Conservation (phyloP, 2,113 vertebrate species). For the Cebus imitator region DNA sequence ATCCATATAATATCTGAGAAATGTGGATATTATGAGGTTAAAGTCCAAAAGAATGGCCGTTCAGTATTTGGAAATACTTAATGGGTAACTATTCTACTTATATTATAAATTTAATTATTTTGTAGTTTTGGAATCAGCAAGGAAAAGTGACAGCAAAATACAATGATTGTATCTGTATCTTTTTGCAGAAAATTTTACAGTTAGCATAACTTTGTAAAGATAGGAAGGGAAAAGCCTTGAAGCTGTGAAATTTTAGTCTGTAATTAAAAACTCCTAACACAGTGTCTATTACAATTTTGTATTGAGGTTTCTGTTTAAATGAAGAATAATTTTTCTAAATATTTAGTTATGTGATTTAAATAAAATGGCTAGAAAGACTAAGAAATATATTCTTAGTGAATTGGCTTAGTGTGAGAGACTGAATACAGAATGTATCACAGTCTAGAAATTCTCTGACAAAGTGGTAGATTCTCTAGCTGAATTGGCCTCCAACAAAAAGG, state of each 20-base stretch:
- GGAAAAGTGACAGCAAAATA: not conserved
- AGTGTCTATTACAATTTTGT: slow-evolving; percentile 9
- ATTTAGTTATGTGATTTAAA: not conserved
- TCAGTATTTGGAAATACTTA: slow-evolving; percentile 45
- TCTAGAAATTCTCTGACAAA: not conserved
- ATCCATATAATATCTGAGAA: not conserved
- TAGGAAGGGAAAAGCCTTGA: not conserved
- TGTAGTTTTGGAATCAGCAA: slow-evolving; percentile 31
- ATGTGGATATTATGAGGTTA: slow-evolving; percentile 13
- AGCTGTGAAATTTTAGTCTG: not conserved
- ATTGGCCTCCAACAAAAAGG: not conserved
- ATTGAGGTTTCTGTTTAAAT: slow-evolving; percentile 18
- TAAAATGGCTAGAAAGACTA: slow-evolving; percentile 6
- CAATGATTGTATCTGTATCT: not conserved
- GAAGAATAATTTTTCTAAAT: slow-evolving; percentile 2
- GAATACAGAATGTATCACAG: not conserved
- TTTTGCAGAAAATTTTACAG: slow-evolving; percentile 32
- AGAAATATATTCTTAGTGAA: not conserved
- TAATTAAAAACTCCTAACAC: slow-evolving; percentile 23
- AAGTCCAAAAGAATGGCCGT: not conserved
- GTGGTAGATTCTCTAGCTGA: not conserved
- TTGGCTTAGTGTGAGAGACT: slow-evolving; percentile 36
- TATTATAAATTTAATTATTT: slow-evolving; percentile 39
- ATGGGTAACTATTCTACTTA: not conserved
- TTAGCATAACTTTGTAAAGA: slow-evolving; percentile 7